phyloP scores from a whole-genome alignment of 1,140 invertebrate species.

The Aricia agestis region DNA sequence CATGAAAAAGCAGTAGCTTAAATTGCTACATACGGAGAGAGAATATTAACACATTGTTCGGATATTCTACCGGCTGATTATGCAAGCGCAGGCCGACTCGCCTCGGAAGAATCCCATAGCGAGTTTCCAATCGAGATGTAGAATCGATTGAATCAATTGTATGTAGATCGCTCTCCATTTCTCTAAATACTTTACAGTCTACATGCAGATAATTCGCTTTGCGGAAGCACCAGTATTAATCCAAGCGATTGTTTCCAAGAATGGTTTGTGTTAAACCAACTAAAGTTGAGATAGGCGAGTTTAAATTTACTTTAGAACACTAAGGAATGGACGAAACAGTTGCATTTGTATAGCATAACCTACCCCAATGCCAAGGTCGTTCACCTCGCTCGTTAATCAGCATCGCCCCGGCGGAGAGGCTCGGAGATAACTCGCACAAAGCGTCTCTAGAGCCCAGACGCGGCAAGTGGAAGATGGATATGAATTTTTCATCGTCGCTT shows the following conservation, averaged over 20 bases:
- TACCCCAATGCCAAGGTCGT: conserved; percentile 45
- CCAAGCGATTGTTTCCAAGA: not conserved
- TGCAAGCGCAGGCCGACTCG: conserved; percentile 19
- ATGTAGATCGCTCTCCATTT: conserved; percentile 18
- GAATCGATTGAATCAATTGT: conserved; percentile 27
- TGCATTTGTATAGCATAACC: conserved; percentile 25
- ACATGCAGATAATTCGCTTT: not conserved
- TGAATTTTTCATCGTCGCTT: conserved; percentile 54
- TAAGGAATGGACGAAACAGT: not conserved
- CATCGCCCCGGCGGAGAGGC: conserved; percentile 42
- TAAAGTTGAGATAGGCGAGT: too few species aligned
- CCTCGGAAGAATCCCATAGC: not conserved
- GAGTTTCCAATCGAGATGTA: conserved; percentile 7
- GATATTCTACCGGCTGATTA: conserved; percentile 27
- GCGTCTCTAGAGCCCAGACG: conserved; percentile 37
- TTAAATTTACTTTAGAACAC: too few species aligned
- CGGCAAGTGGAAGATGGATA: conserved; percentile 42
- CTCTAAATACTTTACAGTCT: conserved; percentile 3
- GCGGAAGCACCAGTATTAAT: not conserved
- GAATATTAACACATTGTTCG: conserved; percentile 33
- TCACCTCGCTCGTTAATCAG: conserved; percentile 42
- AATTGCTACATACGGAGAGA: conserved; percentile 26
- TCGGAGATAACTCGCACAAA: conserved; percentile 53
- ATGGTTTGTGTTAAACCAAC: not conserved
- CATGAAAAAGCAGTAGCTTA: conserved; percentile 29